Evolutionary conservation across 2,797 vertebrate genomes (phyloP), one percentile per base, ranked within the genome.

Genomic region (Leucoraja ocellata): DNA sequence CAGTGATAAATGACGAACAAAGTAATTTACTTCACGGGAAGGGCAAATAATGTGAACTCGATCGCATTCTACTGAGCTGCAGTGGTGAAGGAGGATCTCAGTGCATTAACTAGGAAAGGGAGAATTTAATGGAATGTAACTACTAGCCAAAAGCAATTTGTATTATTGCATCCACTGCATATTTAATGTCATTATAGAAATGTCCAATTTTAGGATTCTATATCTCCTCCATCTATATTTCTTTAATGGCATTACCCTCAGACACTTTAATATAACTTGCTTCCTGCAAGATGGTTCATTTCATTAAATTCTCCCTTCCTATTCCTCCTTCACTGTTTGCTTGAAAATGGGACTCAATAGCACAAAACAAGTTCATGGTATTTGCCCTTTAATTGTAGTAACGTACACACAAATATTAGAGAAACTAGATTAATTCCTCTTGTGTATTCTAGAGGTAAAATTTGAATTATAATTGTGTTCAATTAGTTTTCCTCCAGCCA

Each of bases 401-500:
- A 88, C 18, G n/a, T 2, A 65, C 8, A 7, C 39, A 83, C 46
- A 83, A 21, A 23, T 81, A 54, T 81, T 39, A 81, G 18, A 23
- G 80, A 25, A 83, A 54, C 39, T 54, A 54, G 80, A 23, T 25
- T 83, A 39, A 25, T 83, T 83, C 46, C 80, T 83, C 46, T 83
- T 68, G 86, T 13, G 21, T 63, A 90, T 21, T 71, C 1, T 90
- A 18, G 18, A 90, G 63, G 23, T 68, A 90, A 68, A 4, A n/a
- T 39, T 90, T 65, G 32, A 39, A 90, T 9, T 18, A 25, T 73
- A 91, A 91, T 39, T 71, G 88, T 91, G n/a, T 91, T 91, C 88
- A 91, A 91, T 91, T 73, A 91, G 21, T 36, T 91, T 91, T 39
- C 65, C 32, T 91, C 32, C n/a, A 91, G 88, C n/a, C n/a, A 46